A percentile compares a stretch with the other conserved stretches of the same genome.
These are phyloP conservation scores for Hucho hucho DNA, from an alignment of 2,113 vertebrate genomes.

Conservation along the genomic window DNA sequence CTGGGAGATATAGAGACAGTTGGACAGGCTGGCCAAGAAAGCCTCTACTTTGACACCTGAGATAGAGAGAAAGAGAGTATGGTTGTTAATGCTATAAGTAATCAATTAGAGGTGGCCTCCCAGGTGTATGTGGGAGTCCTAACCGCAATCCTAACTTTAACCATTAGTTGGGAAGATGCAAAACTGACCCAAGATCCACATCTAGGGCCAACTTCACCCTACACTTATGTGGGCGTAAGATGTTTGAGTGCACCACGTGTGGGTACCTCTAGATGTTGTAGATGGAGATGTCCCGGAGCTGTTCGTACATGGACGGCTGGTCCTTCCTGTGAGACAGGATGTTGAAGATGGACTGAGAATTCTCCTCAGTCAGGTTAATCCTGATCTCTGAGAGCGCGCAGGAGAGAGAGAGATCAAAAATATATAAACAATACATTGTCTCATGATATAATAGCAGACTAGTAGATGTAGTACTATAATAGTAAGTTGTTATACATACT, in stretches of 20 bases:
- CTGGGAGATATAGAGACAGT: conserved; percentile 97
- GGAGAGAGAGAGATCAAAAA: neutral
- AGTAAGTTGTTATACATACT: too few relatives aligned
- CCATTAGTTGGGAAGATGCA: too few relatives aligned
- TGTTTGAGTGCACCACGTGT: neutral
- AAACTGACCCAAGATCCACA: too few relatives aligned
- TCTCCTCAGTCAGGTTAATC: conserved; percentile 92
- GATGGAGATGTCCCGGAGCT: conserved; percentile 93
- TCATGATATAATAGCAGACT: too few relatives aligned
- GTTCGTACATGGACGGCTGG: conserved; percentile 95
- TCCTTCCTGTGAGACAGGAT: conserved; percentile 82
- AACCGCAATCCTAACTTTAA: too few relatives aligned
- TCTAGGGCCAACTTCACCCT: too few relatives aligned
- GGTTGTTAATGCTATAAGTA: too few relatives aligned
- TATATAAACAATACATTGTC: too few relatives aligned
- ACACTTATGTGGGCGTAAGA: too few relatives aligned
- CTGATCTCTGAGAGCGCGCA: conserved; percentile 79
- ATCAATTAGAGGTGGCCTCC: too few relatives aligned
- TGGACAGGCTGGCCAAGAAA: conserved; percentile 93
- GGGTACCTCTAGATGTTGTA: conserved; percentile 94
- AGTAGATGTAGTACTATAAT: too few relatives aligned
- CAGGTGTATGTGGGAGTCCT: too few relatives aligned
- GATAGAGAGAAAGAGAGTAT: conserved; percentile 4
- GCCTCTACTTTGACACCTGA: conserved; percentile 92
- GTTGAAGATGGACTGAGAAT: conserved; percentile 87